Evolutionary conservation across 2,888 invertebrate genomes (phyloP).

Genomic region (Malthinus flaveolus): DNA sequence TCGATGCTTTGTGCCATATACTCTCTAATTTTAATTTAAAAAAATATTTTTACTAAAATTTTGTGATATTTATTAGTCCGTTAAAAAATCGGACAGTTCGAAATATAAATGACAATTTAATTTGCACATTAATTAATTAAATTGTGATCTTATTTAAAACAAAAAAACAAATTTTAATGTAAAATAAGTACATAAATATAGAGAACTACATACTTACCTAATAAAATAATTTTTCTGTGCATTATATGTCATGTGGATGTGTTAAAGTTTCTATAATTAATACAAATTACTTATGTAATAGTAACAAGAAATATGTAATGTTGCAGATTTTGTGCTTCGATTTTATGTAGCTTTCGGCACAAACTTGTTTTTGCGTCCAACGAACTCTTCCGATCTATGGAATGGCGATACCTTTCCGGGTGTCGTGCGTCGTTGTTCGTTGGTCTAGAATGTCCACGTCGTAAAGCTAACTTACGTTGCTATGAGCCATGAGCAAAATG

Average conservation of each 20-base stretch:
- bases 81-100: not conserved
- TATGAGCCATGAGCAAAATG: no score
- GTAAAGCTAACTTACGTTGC: no score
- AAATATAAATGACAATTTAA: no score
- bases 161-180: slow-evolving; percentile 21
- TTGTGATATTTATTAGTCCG: slow-evolving; percentile 3
- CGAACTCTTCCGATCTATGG: no score
- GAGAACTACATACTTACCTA: slow-evolving; percentile 22
- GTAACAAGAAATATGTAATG: slow-evolving; percentile 42
- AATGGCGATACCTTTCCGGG: no score
- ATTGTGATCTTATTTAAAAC: slow-evolving; percentile 43
- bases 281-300: slow-evolving; percentile 29
- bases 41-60: slow-evolving; percentile 2
- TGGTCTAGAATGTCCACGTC: no score
- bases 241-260: slow-evolving; percentile 41
- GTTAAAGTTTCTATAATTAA: slow-evolving; percentile 38
- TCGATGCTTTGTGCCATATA: slow-evolving; percentile 22
- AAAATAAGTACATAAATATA: slow-evolving; percentile 30
- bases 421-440: no score
- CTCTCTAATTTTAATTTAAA: slow-evolving; percentile 12
- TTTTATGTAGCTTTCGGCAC: slow-evolving; percentile 29
- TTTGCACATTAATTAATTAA: slow-evolving; percentile 18
- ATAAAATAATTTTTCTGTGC: slow-evolving; percentile 21
- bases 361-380: no score
- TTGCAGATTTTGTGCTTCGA: slow-evolving; percentile 42